Conservation (phyloP, 2,888 invertebrate species). For the Halictus quadricinctus region DNA sequence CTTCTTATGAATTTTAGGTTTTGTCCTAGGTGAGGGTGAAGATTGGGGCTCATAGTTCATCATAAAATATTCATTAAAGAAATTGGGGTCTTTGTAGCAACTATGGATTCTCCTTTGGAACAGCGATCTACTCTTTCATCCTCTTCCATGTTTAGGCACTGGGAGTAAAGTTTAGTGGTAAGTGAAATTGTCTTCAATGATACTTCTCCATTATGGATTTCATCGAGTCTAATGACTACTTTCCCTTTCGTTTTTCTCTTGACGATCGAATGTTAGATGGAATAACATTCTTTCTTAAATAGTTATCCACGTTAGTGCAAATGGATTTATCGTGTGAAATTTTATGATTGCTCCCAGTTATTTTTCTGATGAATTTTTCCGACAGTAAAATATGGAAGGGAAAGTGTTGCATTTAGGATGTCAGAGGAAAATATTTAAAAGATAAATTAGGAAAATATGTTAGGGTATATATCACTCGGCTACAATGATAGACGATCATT, state of each 20-base stretch:
- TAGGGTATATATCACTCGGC: background rate
- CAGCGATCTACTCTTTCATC: slow-evolving; percentile 56
- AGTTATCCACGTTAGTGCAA: background rate
- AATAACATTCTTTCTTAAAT: slow-evolving; percentile 24
- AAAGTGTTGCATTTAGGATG: slow-evolving; percentile 43
- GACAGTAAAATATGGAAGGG: slow-evolving; percentile 37
- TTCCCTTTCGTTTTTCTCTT: slow-evolving; percentile 46
- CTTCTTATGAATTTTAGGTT: slow-evolving; percentile 59
- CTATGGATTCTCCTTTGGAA: slow-evolving; percentile 55
- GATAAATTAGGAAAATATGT: slow-evolving; percentile 7
- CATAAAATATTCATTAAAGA: slow-evolving; percentile 56
- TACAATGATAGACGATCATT: background rate
- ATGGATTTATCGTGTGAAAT: slow-evolving; percentile 23
- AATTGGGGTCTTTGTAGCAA: slow-evolving; percentile 53
- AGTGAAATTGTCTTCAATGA: slow-evolving; percentile 56
- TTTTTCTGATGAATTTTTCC: slow-evolving; percentile 24
- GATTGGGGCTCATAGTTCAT: slow-evolving; percentile 57
- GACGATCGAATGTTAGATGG: slow-evolving; percentile 20
- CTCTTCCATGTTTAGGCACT: slow-evolving; percentile 56
- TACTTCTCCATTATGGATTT: slow-evolving; percentile 45
- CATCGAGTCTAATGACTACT: slow-evolving; percentile 33
- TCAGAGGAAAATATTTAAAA: slow-evolving; percentile 17
- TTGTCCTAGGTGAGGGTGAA: slow-evolving; percentile 58
- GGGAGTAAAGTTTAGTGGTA: slow-evolving; percentile 58
- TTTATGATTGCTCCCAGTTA: slow-evolving; percentile 45